phyloP scores from a whole-genome alignment of 2,888 invertebrate species.

The Rotaria socialis region DNA sequence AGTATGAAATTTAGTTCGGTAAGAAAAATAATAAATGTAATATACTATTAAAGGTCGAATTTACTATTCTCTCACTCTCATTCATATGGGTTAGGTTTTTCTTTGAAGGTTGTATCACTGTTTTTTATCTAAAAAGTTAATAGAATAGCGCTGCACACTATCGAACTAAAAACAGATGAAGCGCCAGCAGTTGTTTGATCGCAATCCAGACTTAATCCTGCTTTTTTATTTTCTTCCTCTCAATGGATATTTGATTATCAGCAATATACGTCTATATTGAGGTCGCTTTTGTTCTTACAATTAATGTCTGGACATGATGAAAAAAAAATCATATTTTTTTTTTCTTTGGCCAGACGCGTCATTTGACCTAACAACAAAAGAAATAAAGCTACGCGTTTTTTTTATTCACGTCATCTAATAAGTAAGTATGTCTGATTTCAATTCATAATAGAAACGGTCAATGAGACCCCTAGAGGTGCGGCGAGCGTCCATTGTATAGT shows the following conservation, averaged over 20 bases:
- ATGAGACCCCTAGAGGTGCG: background rate
- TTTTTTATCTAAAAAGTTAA: background rate
- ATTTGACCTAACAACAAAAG: background rate
- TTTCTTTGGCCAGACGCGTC: background rate
- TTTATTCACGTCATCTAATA: background rate
- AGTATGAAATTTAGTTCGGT: background rate
- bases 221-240: background rate
- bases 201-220: background rate
- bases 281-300: background rate
- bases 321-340: background rate
- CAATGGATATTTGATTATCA: background rate
- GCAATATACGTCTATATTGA: background rate
- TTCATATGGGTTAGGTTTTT: background rate
- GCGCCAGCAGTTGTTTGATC: background rate
- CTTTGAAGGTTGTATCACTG: background rate
- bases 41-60: too few relatives aligned
- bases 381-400: background rate
- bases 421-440: background rate
- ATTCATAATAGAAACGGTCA: background rate
- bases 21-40: background rate
- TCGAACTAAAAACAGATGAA: background rate
- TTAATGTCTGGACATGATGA: background rate
- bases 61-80: too few relatives aligned
- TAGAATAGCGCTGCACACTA: background rate
- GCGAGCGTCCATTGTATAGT: background rate